Percentiles rank a stretch among this genome's conserved stretches.
Evolutionary conservation across 2,113 vertebrate genomes (phyloP).

Genomic region (Hyperopisus bebe): DNA sequence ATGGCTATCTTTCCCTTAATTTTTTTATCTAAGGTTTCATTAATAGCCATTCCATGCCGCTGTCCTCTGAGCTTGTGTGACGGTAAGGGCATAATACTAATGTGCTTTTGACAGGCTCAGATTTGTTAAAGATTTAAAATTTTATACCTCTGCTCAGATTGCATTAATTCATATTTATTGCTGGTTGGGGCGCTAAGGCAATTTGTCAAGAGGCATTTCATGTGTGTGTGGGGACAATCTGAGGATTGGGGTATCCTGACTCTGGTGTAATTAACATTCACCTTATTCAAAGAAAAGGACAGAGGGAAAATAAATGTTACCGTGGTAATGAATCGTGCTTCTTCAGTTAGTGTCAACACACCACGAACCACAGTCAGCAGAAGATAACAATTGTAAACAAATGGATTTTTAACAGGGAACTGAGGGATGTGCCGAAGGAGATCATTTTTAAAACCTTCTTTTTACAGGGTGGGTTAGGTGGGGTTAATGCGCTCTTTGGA

Average conservation of each 20-base stretch:
- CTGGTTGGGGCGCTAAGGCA: background rate
- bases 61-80: background rate
- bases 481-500: background rate
- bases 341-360: background rate
- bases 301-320: background rate
- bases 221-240: background rate
- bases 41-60: background rate
- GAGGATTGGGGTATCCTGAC: background rate
- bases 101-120: constrained; percentile 5
- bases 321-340: background rate
- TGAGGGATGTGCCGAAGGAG: background rate
- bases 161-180: constrained; percentile 13
- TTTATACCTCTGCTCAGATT: background rate
- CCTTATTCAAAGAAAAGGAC: background rate
- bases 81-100: background rate
- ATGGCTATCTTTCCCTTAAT: background rate
- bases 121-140: constrained; percentile 7
- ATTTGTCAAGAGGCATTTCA: background rate
- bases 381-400: background rate
- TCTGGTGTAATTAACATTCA: constrained; percentile 2
- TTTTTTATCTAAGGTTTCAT: background rate
- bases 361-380: background rate
- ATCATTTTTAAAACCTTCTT: background rate
- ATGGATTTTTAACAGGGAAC: constrained; percentile 1
- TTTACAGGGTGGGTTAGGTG: background rate